Percentiles rank a stretch among this genome's conserved stretches.
These are phyloP conservation scores for Xerus inauris DNA, from an alignment of 2,113 vertebrate species.

Conservation along the genomic window DNA sequence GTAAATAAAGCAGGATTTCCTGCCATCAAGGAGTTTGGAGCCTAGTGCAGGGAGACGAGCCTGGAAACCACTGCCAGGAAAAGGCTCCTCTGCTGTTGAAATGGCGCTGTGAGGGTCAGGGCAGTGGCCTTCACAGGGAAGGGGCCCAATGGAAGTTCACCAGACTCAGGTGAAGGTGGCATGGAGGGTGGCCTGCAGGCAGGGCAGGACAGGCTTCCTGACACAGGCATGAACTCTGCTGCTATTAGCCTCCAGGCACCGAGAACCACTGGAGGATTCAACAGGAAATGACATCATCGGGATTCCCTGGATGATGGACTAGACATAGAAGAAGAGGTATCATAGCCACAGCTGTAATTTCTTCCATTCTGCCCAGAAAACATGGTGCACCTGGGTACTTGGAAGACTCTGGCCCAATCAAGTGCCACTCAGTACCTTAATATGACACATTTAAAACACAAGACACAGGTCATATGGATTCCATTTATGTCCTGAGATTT, in stretches of 20 bases:
- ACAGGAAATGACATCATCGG: not conserved
- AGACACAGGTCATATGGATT: fast-evolving
- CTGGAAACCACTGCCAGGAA: fast-evolving
- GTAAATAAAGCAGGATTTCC: not conserved
- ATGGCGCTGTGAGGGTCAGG: not conserved
- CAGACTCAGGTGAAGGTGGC: not conserved
- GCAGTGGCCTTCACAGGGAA: too few species aligned
- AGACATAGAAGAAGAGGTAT: not conserved
- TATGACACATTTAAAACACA: not conserved
- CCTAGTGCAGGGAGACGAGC: not conserved
- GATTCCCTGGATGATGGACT: not conserved
- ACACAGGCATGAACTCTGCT: not conserved
- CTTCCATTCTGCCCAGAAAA: not conserved
- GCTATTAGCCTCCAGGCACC: not conserved
- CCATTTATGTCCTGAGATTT: not conserved
- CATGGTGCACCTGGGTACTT: not conserved
- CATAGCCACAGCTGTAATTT: not conserved
- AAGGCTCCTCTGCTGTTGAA: not conserved
- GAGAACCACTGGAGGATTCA: not conserved
- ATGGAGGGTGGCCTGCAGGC: not conserved
- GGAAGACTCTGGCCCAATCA: not conserved
- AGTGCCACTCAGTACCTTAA: not conserved
- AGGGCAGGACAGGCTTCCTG: not conserved
- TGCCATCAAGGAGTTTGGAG: not conserved
- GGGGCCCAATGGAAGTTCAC: not conserved